Base-by-base conservation (phyloP, 1,140 invertebrate species). In the Cheumatopsyche charites region DNA sequence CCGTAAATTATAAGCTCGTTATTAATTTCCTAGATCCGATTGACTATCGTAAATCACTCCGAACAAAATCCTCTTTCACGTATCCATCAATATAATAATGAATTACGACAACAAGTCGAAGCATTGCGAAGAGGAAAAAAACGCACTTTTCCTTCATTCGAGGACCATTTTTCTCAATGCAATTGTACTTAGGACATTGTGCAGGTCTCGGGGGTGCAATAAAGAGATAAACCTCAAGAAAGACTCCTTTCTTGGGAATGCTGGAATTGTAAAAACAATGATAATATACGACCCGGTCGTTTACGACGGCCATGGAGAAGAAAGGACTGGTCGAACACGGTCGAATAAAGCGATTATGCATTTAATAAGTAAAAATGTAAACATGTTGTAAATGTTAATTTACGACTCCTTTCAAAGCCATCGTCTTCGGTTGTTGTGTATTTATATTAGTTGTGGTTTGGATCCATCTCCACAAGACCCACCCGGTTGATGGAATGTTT, bases 361-460 rank as follows among this genome's bases (percentile, higher is more conserved):
- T 75, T 75, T 73, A 75, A 75, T 75, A 75, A 75, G 74, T 75
- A 75, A 75, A 75, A 75, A 73, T 75, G 74, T 75, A 75, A 75
- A 75, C 74, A 75, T 71, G 68, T 70, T 71, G 74, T 75, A 73
- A 75, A 75, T 75, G 70, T 65, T 75, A 70, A 75, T 75, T 75
- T 75, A 75, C 68, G 70, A 43, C 55, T 13, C 55, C 21, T 58
- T 23, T 21, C 49, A 52, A 63, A 58, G 19, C 11, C 15, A 36
- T n/a, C n/a, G n/a, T n/a, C n/a, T n/a, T n/a, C n/a, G n/a, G n/a
- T n/a, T n/a, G n/a, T n/a, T n/a, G n/a, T n/a, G n/a, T n/a, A n/a
- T n/a, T n/a, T n/a, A n/a, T n/a, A n/a, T n/a, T n/a, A n/a, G 43
- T 11, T 65, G 42, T 47, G 15, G 43, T 9, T 36, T 3, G 9